phyloP scores from a whole-genome alignment of 64 coral and sea anemone species.

The Trachythela sp. region DNA sequence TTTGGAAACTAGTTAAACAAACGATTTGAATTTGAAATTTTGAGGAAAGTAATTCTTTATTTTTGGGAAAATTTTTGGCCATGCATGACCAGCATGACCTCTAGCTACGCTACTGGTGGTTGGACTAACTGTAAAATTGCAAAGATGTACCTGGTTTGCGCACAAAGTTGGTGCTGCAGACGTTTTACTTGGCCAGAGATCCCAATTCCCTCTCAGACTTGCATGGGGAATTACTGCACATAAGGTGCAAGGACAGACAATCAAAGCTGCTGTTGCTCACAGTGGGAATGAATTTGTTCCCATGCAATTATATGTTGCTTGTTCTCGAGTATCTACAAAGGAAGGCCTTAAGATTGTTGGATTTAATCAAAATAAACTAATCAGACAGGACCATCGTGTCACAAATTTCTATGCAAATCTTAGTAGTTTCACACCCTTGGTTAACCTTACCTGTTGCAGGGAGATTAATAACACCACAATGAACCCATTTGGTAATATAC shows the following conservation, averaged over 20 bases:
- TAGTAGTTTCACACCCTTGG: too few species aligned
- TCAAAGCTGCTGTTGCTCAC: slow-evolving; percentile 14
- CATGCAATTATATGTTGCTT: slow-evolving; percentile 39
- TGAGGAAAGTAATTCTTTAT: too few species aligned
- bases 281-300: slow-evolving; percentile 47
- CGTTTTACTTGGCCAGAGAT: slow-evolving; percentile 32
- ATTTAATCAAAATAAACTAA: slow-evolving; percentile 33
- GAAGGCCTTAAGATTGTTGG: slow-evolving; percentile 27
- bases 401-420: too few species aligned
- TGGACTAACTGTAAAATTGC: not conserved
- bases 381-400: too few species aligned
- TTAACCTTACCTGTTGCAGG: too few species aligned
- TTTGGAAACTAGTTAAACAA: too few species aligned
- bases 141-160: not conserved
- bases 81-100: too few species aligned
- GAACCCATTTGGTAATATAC: not conserved
- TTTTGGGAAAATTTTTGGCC: too few species aligned
- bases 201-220: slow-evolving; percentile 36
- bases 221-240: slow-evolving; percentile 51
- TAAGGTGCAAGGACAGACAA: slow-evolving; percentile 47
- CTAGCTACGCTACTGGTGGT: too few species aligned
- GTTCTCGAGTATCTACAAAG: slow-evolving; percentile 39
- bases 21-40: too few species aligned
- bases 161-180: slow-evolving; percentile 12
- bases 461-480: too few species aligned